phyloP scores from a whole-genome alignment of 2,113 vertebrate species.

The Ciconia stormi region DNA sequence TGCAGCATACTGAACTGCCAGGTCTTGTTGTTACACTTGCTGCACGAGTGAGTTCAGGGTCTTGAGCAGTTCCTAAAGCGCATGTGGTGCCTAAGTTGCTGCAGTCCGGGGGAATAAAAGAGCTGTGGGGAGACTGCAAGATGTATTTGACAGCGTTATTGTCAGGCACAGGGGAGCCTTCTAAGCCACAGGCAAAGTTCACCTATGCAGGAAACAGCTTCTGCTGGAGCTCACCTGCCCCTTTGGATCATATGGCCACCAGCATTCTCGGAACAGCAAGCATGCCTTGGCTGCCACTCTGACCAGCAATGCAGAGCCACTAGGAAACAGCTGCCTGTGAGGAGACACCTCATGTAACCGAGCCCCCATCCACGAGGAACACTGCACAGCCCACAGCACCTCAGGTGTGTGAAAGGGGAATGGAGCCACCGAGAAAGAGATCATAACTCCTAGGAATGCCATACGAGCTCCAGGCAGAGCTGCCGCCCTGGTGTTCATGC shows the following conservation, averaged over 20 bases:
- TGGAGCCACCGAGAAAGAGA: too few relatives aligned
- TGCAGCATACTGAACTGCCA: not conserved
- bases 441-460: rapidly evolving
- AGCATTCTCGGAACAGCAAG: rapidly evolving
- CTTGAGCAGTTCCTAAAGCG: not conserved
- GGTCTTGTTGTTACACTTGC: too few relatives aligned
- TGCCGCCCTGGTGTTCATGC: not conserved
- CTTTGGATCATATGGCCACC: not conserved
- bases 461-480: not conserved
- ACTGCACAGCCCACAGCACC: not conserved
- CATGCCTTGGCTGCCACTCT: rapidly evolving
- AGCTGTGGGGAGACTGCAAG: not conserved
- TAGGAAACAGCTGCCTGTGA: too few relatives aligned
- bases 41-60: rapidly evolving
- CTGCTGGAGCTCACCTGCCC: not conserved
- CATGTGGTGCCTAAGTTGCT: rapidly evolving
- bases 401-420: too few relatives aligned
- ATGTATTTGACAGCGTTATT: not conserved
- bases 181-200: too few relatives aligned
- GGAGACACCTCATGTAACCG: too few relatives aligned
- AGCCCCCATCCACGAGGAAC: rapidly evolving
- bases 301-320: too few relatives aligned
- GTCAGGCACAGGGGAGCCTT: not conserved
- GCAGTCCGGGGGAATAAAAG: not conserved
- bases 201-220: not conserved